These are phyloP conservation scores for Cydia splendana DNA, from an alignment of 1,140 invertebrate species.

Conservation along the genomic window DNA sequence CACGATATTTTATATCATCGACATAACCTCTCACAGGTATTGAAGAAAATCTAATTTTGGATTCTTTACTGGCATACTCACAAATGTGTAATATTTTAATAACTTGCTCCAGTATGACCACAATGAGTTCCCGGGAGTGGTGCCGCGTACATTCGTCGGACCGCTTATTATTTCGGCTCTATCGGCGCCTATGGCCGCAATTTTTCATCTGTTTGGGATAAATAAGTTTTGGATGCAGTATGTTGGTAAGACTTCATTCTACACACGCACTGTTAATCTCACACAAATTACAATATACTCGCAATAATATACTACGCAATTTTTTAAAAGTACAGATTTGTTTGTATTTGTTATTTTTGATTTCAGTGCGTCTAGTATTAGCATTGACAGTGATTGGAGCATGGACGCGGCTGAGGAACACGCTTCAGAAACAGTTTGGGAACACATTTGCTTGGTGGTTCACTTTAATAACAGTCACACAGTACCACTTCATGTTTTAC, in stretches of 20 bases:
- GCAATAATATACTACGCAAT: too few species aligned
- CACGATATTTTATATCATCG: slow-evolving; percentile 97
- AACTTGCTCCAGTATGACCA: slow-evolving; percentile 95
- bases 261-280: neutral
- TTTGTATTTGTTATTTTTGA: slow-evolving; percentile 37
- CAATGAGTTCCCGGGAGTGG: slow-evolving; percentile 98
- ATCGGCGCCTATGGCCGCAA: slow-evolving; percentile 87
- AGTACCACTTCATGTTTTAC: slow-evolving; percentile 99
- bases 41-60: slow-evolving; percentile 72
- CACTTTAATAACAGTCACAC: slow-evolving; percentile 90
- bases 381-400: slow-evolving; percentile 87
- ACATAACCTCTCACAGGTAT: slow-evolving; percentile 91
- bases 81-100: slow-evolving; percentile 51
- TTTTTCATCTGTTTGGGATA: slow-evolving; percentile 85
- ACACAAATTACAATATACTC: neutral
- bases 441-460: slow-evolving; percentile 89
- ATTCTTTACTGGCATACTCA: slow-evolving; percentile 53
- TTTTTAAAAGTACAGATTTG: too few species aligned
- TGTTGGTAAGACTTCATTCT: slow-evolving; percentile 85
- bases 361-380: slow-evolving; percentile 91
- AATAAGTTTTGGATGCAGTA: slow-evolving; percentile 95
- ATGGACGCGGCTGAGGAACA: slow-evolving; percentile 87
- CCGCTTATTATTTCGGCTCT: slow-evolving; percentile 91
- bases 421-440: slow-evolving; percentile 89
- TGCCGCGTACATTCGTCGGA: slow-evolving; percentile 97